Base-by-base conservation (phyloP, 2,113 vertebrate species). In the Symphodus melops region DNA sequence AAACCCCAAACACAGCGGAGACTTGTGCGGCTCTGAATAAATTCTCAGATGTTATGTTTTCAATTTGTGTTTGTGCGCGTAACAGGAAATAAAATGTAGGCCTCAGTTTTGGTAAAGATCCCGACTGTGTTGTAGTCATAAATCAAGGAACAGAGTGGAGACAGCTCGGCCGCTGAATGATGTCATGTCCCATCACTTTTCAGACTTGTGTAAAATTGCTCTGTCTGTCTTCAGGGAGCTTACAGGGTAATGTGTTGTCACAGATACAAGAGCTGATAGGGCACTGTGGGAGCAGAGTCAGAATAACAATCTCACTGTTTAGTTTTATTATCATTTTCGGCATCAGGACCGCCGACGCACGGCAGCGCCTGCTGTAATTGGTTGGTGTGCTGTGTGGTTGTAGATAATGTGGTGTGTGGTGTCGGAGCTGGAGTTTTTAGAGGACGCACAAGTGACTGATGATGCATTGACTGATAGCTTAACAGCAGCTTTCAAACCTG, bases 171-270 rank as follows among this genome's bases (percentile, higher is more conserved):
- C 74, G n/a, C 41, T 68, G 72, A 57, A 65, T 87, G 84, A 80
- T 89, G 88, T 89, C 71, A 82, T 89, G 88, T 87, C 68, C 84
- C 77, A 89, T 90, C 88, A 84, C 86, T 88, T 90, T 59, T 88
- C 68, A 83, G 81, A 85, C 79, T 87, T 66, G 81, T 77, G 75
- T 85, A 83, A 90, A 92, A 92, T 90, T 84, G 86, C 84, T 82
- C 76, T 17, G 75, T 81, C 77, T 75, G 82, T 85, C 88, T 88
- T 84, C 37, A 6, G 89, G 83, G 84, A 88, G 87, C 74, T 89
- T 71, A 85, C 79, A 59, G 84, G 72, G 82, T 85, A 89, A 90
- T 89, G 84, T 82, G 79, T 82, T 86, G 87, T 87, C 80, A 86
- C 72, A 79, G 86, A 86, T 91, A 86, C 77, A 86, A 86, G 88